phyloP scores from a whole-genome alignment of 2,113 vertebrate genomes.

The Myxocyprinus asiaticus region DNA sequence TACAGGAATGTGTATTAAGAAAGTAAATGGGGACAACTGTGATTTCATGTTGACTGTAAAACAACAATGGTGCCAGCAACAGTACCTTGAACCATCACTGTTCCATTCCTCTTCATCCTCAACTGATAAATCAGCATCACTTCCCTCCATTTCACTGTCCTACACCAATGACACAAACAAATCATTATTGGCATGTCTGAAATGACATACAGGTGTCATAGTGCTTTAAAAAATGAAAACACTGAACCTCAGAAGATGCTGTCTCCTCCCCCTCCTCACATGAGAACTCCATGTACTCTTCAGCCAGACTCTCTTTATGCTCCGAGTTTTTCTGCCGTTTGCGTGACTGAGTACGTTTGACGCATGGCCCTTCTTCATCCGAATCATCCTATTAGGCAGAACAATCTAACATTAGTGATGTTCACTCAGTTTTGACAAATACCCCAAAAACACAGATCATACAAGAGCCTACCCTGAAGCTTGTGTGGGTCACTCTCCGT shows the following conservation, averaged over 20 bases:
- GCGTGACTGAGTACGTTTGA: constrained; percentile 68
- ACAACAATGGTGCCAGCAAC: background rate
- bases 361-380: constrained; percentile 71
- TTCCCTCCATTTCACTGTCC: constrained; percentile 84
- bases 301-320: constrained; percentile 63
- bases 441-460: background rate
- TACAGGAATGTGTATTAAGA: too few species aligned
- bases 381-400: constrained; percentile 78
- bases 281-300: constrained; percentile 77
- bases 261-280: constrained; percentile 88
- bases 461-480: constrained; percentile 66
- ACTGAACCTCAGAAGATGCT: constrained; percentile 72
- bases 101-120: constrained; percentile 90
- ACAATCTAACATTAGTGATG: background rate
- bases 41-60: background rate
- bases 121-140: constrained; percentile 81
- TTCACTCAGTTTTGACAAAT: background rate
- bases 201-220: too few species aligned
- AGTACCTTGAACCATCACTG: constrained; percentile 89
- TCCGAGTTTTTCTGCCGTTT: constrained; percentile 68
- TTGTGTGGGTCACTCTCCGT: constrained; percentile 75
- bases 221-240: background rate
- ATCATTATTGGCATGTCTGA: too few species aligned
- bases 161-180: constrained; percentile 53
- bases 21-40: too few species aligned